Conservation (phyloP, 2,888 invertebrate species). For the Thymelicus acteon region DNA sequence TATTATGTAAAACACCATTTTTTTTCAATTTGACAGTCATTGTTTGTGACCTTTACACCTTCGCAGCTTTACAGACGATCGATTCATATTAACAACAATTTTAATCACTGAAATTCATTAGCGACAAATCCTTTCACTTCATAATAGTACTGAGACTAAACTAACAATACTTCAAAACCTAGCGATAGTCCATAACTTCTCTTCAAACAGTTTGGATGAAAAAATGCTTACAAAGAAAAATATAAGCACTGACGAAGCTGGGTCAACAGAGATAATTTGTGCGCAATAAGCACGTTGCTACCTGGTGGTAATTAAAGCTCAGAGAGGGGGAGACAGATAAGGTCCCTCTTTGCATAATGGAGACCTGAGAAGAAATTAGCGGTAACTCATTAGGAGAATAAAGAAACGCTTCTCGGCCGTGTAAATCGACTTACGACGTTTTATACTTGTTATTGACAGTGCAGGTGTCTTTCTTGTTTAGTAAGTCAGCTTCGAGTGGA, state of each 20-base stretch:
- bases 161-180: not conserved
- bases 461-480: too few species aligned
- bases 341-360: conserved; percentile 58
- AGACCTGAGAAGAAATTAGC: conserved; percentile 71
- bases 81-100: too few species aligned
- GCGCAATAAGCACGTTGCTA: conserved; percentile 68
- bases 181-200: not conserved
- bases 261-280: conserved; percentile 77
- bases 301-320: conserved; percentile 62
- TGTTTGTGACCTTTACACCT: too few species aligned
- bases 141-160: not conserved
- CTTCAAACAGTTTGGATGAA: conserved; percentile 35
- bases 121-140: too few species aligned
- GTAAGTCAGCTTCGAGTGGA: too few species aligned
- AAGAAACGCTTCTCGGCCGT: conserved; percentile 29
- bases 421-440: not conserved
- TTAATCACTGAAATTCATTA: too few species aligned
- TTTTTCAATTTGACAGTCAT: too few species aligned
- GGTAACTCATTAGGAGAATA: conserved; percentile 59
- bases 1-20: too few species aligned
- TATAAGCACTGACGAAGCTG: conserved; percentile 63
- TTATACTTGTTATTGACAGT: too few species aligned
- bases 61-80: too few species aligned
- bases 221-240: conserved; percentile 65
- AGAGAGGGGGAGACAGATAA: conserved; percentile 56